Percentiles rank a stretch among this genome's conserved stretches.
phyloP scores from a whole-genome alignment of 2,113 vertebrate species.

The Symphodus melops region DNA sequence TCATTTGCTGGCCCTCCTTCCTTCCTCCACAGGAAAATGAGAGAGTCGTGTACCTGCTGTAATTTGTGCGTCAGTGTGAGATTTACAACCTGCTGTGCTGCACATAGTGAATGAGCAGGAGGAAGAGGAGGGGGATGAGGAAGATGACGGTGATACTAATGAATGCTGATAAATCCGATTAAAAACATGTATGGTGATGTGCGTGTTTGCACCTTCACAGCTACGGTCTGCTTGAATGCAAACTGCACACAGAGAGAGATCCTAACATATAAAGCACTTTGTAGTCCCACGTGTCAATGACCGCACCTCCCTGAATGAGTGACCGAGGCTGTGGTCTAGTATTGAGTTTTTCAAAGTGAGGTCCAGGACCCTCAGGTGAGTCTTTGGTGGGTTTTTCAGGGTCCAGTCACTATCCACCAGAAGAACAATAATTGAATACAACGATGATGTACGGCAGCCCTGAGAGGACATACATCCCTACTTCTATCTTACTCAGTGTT shows the following conservation, averaged over 20 bases:
- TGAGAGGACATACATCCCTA: too few relatives aligned
- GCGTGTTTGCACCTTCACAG: not conserved
- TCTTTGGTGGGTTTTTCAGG: too few relatives aligned
- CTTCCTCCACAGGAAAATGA: conserved; percentile 74
- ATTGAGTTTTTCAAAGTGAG: too few relatives aligned
- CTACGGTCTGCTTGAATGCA: not conserved
- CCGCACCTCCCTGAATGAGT: too few relatives aligned
- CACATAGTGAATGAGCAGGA: conserved; percentile 21
- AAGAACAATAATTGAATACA: too few relatives aligned
- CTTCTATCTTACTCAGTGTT: too few relatives aligned
- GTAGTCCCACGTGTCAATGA: conserved; percentile 10
- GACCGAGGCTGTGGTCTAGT: too few relatives aligned
- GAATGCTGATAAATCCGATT: conserved; percentile 38
- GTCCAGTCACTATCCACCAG: too few relatives aligned
- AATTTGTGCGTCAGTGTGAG: conserved; percentile 58
- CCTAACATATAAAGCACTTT: conserved; percentile 18
- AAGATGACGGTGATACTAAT: conserved; percentile 13
- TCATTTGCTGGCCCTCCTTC: conserved; percentile 74
- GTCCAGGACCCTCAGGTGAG: too few relatives aligned
- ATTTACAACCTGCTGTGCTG: conserved; percentile 68
- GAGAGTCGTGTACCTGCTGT: conserved; percentile 74
- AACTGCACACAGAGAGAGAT: not conserved
- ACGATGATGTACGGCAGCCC: too few relatives aligned
- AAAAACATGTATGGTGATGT: conserved; percentile 1
- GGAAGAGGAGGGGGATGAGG: conserved; percentile 17